phyloP scores from a whole-genome alignment of 2,797 vertebrate species.

The Cottoperca gobio region DNA sequence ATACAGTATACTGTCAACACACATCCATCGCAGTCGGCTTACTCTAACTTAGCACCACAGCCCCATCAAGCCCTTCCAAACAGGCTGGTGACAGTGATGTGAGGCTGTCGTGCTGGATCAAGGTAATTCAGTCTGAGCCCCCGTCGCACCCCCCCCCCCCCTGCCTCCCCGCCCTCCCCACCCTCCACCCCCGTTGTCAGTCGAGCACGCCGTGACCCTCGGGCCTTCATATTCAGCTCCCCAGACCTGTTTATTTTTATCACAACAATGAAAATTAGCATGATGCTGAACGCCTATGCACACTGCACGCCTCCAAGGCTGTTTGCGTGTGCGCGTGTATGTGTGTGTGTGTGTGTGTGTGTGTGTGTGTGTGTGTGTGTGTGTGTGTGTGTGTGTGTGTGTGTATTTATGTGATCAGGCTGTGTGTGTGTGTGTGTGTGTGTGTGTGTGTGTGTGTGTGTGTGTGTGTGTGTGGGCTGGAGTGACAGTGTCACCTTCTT shows the following conservation, averaged over 20 bases:
- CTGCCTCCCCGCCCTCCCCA: constrained; percentile 8
- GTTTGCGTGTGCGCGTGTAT: constrained; percentile 51
- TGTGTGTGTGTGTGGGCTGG: constrained; percentile 64
- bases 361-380: constrained; percentile 35
- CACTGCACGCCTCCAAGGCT: constrained; percentile 75
- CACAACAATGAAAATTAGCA: constrained; percentile 88
- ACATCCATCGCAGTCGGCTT: constrained; percentile 81
- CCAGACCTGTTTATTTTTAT: constrained; percentile 89
- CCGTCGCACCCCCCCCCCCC: neutral
- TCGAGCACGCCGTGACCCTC: constrained; percentile 79
- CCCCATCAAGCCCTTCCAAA: constrained; percentile 82
- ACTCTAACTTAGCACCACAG: constrained; percentile 83
- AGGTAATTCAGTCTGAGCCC: constrained; percentile 83
- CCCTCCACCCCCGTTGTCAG: constrained; percentile 71
- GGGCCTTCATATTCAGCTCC: constrained; percentile 78
- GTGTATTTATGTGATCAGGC: constrained; percentile 30
- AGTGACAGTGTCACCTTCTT: constrained; percentile 82
- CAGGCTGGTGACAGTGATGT: constrained; percentile 87
- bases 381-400: constrained; percentile 37
- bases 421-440: constrained; percentile 33
- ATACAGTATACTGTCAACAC: constrained; percentile 85
- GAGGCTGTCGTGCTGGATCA: constrained; percentile 86
- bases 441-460: constrained; percentile 36
- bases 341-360: constrained; percentile 31
- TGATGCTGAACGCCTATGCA: constrained; percentile 81